Base-by-base conservation (phyloP, 2,113 vertebrate species). In the Dasyornis broadbenti region DNA sequence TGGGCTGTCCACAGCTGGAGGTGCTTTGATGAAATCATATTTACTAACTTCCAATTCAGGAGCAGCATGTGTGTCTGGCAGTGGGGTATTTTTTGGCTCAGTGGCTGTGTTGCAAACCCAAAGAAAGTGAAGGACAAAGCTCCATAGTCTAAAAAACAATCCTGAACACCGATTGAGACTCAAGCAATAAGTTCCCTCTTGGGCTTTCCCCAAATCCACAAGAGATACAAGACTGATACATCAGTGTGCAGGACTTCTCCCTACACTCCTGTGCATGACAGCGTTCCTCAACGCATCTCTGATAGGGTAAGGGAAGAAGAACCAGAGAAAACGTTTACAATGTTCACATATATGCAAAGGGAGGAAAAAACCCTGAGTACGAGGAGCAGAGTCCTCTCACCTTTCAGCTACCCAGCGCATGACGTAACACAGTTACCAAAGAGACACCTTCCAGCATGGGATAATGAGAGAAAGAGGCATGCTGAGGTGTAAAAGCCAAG, bases 381-480 rank as follows among this genome's bases (percentile, higher is more conserved):
- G n/a, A 60, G 33, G 22, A 76, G 15, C 63, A 76, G 39, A 47
- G 28, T 72, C 11, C 19, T 70, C 7, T 69, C n/a, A 40, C 49
- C 28, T 64, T 76, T 56, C 37, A 69, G n/a, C 39, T 76, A 24
- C 26, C 19, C 53, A 20, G 14, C 35, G 14, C 0, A 19, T 26
- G 0, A 16, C 8, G 17, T 61, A 22, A 22, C 0, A 0, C 28
- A 37, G 10, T 64, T 59, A 47, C 23, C 37, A 63, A 50, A 60
- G n/a, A 77, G 28, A 28, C 10, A 20, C 14, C 21, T 84, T 71
- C 39, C 85, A 30, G 8, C 15, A 24, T 13, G 11, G 49, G 6
- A 16, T 21, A n/a, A 9, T 37, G 40, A 84, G 33, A 71, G 39
- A 87, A 35, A 23, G 37, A 52, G 24, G 13, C 5, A 4, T 39